Evolutionary conservation across 1,140 invertebrate species (phyloP).

Genomic region (Euborellia annulipes): DNA sequence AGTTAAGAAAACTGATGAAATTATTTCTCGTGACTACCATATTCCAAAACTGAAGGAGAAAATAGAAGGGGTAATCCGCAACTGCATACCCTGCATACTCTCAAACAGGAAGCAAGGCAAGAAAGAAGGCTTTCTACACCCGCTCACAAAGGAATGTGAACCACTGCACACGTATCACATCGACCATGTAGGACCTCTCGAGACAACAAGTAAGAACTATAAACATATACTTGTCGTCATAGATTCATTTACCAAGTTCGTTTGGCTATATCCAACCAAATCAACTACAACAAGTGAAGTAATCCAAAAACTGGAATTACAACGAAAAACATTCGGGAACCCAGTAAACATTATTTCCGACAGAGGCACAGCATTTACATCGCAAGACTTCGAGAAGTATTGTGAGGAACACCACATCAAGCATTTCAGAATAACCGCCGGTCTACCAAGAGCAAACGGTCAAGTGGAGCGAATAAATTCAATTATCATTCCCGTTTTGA

Average conservation of each 20-base stretch:
- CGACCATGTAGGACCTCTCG: slow-evolving; percentile 21
- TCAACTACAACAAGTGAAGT: slow-evolving; percentile 12
- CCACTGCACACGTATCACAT: slow-evolving; percentile 20
- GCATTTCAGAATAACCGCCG: slow-evolving; percentile 3
- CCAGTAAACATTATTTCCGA: too few species aligned
- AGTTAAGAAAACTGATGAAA: slow-evolving; percentile 18
- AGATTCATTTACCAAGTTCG: slow-evolving; percentile 22
- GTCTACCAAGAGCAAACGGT: slow-evolving; percentile 17
- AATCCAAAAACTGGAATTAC: slow-evolving; percentile 13
- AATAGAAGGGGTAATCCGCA: slow-evolving; percentile 20
- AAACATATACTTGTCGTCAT: slow-evolving; percentile 17
- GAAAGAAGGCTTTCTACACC: slow-evolving; percentile 9
- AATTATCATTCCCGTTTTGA: slow-evolving; percentile 17
- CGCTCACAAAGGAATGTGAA: slow-evolving; percentile 15
- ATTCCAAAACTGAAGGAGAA: slow-evolving; percentile 21
- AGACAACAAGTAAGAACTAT: slow-evolving; percentile 14
- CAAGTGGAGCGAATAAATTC: slow-evolving; percentile 22
- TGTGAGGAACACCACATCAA: slow-evolving; percentile 4
- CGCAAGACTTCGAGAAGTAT: slow-evolving; percentile 8
- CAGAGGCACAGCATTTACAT: neutral
- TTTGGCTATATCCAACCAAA: slow-evolving; percentile 9
- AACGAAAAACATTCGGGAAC: slow-evolving; percentile 7
- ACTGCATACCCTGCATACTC: slow-evolving; percentile 16
- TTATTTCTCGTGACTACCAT: slow-evolving; percentile 20
- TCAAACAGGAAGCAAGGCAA: slow-evolving; percentile 7